Conservation (phyloP, 2,113 vertebrate genomes). For the Grantiella picta region DNA sequence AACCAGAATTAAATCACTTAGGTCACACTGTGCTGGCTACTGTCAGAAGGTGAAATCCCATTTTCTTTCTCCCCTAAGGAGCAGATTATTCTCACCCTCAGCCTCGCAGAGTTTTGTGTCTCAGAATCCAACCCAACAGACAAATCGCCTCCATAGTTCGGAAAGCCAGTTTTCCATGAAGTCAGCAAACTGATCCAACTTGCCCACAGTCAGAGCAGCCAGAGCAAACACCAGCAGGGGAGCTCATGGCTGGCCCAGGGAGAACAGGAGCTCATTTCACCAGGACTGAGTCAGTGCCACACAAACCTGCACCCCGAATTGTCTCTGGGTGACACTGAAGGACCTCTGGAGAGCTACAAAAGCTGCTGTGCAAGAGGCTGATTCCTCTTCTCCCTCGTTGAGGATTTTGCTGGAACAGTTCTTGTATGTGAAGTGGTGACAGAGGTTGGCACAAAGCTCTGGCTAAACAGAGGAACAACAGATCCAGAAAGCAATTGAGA, state of each 20-base stretch:
- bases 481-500: neutral
- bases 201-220: neutral
- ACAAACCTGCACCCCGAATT: neutral
- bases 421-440: fast-evolving
- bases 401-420: neutral
- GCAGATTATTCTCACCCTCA: neutral
- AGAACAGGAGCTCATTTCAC: neutral
- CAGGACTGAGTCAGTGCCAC: neutral
- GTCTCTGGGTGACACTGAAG: neutral
- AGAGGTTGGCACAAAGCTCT: neutral
- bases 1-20: neutral
- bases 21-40: fast-evolving
- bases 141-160: neutral
- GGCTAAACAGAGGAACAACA: neutral
- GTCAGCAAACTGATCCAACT: neutral
- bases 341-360: neutral
- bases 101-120: neutral
- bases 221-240: slow-evolving; percentile 28
- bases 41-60: neutral
- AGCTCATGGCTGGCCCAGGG: neutral
- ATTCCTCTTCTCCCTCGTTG: neutral
- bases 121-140: neutral
- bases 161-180: slow-evolving; percentile 6
- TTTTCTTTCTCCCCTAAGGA: neutral
- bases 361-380: neutral